These are phyloP conservation scores for Spheniscus humboldti DNA, from an alignment of 2,797 vertebrate species.

Conservation along the genomic window DNA sequence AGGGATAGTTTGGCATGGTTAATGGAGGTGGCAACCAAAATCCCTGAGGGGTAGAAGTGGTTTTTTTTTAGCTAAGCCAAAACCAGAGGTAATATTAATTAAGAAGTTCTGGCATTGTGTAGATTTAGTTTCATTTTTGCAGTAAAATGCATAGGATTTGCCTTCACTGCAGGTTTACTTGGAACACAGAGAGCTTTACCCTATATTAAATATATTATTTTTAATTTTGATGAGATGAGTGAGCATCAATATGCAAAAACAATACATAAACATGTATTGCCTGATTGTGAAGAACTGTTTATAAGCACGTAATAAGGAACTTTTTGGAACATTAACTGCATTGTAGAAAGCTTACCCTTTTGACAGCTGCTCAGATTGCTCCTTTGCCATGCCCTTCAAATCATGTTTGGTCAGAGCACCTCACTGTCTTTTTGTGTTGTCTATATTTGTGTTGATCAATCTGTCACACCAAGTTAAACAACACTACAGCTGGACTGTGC, in stretches of 20 bases:
- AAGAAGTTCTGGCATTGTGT: not conserved
- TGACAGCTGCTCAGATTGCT: not conserved
- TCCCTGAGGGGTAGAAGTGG: not conserved
- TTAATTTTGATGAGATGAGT: not conserved
- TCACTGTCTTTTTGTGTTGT: not conserved
- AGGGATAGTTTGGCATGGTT: not conserved
- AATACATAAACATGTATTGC: not conserved
- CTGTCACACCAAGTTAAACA: slow-evolving; percentile 37
- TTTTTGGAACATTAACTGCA: not conserved
- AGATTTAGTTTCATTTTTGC: not conserved
- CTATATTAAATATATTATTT: not conserved
- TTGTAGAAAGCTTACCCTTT: not conserved
- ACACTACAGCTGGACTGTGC: slow-evolving; percentile 30
- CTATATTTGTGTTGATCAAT: slow-evolving; percentile 47
- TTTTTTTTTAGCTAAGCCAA: not conserved
- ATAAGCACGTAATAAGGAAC: not conserved
- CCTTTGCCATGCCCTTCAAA: slow-evolving; percentile 32
- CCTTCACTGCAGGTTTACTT: not conserved
- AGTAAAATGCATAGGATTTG: not conserved
- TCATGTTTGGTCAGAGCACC: not conserved
- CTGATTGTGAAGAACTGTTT: not conserved
- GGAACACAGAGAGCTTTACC: not conserved
- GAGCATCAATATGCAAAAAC: not conserved
- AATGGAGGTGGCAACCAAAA: not conserved
- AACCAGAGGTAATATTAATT: not conserved